Conservation (phyloP, 2,888 invertebrate species). For the Macaria notata region DNA sequence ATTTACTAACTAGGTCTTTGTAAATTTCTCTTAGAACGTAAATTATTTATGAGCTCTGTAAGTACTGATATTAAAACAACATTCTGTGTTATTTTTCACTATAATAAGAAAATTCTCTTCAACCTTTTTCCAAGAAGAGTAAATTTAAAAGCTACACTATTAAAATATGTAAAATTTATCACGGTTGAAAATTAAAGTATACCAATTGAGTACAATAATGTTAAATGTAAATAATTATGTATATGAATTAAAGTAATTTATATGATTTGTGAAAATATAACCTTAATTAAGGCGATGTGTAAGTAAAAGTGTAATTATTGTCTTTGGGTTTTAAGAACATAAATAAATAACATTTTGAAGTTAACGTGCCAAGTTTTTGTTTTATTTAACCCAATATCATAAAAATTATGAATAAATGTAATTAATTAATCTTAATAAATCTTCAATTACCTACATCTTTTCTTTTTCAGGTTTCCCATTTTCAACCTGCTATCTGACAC, state of each 20-base stretch:
- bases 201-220: conserved; percentile 79
- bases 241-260: conserved; percentile 8
- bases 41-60: no score
- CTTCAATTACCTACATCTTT: no score
- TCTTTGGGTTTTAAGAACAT: conserved; percentile 57
- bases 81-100: no score
- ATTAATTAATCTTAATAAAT: no score
- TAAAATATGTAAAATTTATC: conserved; percentile 40
- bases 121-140: no score
- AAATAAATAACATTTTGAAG: conserved; percentile 77
- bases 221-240: conserved; percentile 64
- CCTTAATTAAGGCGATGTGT: conserved; percentile 50
- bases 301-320: conserved; percentile 63
- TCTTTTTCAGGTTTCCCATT: no score
- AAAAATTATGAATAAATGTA: no score
- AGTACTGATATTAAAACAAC: no score
- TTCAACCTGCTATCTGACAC: no score
- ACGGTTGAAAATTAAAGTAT: conserved; percentile 62
- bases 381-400: conserved; percentile 38
- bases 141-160: conserved; percentile 2
- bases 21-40: no score
- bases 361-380: conserved; percentile 78
- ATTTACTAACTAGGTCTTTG: no score
- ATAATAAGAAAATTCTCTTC: no score
- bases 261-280: conserved; percentile 63